Evolutionary conservation across 2,888 invertebrate species (phyloP), one percentile per base, ranked within the genome.

Genomic region (Germaria angustata): DNA sequence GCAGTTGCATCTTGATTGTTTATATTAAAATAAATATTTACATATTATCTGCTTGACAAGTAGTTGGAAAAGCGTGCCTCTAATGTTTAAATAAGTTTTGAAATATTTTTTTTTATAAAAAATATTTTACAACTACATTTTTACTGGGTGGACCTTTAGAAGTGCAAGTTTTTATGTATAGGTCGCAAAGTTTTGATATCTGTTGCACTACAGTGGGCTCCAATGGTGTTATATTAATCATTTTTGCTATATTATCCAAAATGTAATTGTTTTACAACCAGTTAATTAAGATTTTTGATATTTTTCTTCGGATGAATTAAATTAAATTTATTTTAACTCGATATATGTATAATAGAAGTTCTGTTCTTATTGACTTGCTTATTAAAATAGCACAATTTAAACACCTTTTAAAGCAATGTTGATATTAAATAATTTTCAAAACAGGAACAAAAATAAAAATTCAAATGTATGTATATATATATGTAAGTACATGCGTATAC

Each of bases 11-110:
- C 5, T 55, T 24, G 9, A 24, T 61, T 77, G 49, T 68, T 77
- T 51, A 36, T 68, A 22, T 61, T 32, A 68, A 68, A 65, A 39
- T 76, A 32, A 69, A 69, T 77, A 51, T 51, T 68, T 61, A 46
- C 28, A 59, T 71, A 24, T 59, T 63, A 20, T 69, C 20, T 44
- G 34, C 20, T 65, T 65, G 63, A 57, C 78, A 79, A 49, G 71
- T 57, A 65, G 55, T 71, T 71, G 53, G n/a, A 55, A 28, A 55
- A 55, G 36, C 65, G 55, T 79, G 71, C 15, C 32, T 46, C 20
- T 7, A 22, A 39, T 46, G 36, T 20, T 55, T 13, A 55, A 36
- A n/a, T 51, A 36, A 28, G 28, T 15, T 28, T 51, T 34, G 9
- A 59, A 0, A 9, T 13, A 11, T 36, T 36, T 66, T 46, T 32